A percentile compares a stretch with the other conserved stretches of the same genome.
phyloP scores from a whole-genome alignment of 2,888 invertebrate genomes.

The Brachyopa scutellaris region DNA sequence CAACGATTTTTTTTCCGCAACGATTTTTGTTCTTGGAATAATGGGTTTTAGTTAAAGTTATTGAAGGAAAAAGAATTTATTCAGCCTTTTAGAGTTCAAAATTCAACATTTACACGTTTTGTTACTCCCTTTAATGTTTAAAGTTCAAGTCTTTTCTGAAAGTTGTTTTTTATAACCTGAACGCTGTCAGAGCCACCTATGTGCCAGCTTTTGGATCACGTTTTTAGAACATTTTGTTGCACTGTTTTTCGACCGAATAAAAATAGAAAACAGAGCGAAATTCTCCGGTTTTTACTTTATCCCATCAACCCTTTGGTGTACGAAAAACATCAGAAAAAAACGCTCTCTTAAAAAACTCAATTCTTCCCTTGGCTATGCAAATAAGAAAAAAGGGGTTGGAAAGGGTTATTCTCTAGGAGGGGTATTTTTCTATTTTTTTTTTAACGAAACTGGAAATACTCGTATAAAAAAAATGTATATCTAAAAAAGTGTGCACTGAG shows the following conservation, averaged over 20 bases:
- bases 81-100: too few relatives aligned
- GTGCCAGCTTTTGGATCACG: not conserved
- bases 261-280: not conserved
- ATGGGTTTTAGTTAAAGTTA: too few relatives aligned
- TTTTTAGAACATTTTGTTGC: not conserved
- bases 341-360: slow-evolving; percentile 6
- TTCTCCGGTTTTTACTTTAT: not conserved
- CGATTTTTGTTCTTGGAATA: too few relatives aligned
- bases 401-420: slow-evolving; percentile 57
- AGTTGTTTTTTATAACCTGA: too few relatives aligned
- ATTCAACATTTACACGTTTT: too few relatives aligned
- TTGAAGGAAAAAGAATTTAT: too few relatives aligned
- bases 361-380: slow-evolving; percentile 50
- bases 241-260: too few relatives aligned
- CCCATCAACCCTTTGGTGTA: slow-evolving; percentile 2
- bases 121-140: too few relatives aligned
- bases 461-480: too few relatives aligned
- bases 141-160: too few relatives aligned
- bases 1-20: too few relatives aligned
- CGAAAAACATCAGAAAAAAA: not conserved
- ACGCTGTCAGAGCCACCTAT: slow-evolving; percentile 30
- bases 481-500: slow-evolving; percentile 2
- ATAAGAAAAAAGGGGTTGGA: slow-evolving; percentile 53
- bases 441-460: slow-evolving; percentile 64
- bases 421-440: slow-evolving; percentile 66